A percentile compares a stretch with the other conserved stretches of the same genome.
Evolutionary conservation across 2,113 vertebrate species (phyloP).

Genomic region (Hippoglossus stenolepis): DNA sequence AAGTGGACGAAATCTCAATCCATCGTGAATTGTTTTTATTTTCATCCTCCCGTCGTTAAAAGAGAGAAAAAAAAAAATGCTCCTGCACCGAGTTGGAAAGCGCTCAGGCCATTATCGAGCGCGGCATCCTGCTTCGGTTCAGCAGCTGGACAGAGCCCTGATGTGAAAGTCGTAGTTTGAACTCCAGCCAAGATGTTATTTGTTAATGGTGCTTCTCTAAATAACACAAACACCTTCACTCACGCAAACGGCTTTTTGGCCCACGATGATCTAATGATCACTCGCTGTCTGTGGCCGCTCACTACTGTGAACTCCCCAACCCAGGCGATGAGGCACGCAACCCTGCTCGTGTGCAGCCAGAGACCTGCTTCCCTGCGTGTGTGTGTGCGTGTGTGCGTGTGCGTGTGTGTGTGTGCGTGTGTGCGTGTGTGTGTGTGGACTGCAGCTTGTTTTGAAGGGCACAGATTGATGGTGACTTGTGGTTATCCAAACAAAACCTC

Average conservation of each 20-base stretch:
- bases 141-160: constrained; percentile 46
- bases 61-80: background rate
- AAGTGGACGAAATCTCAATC: background rate
- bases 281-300: constrained; percentile 41
- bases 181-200: constrained; percentile 44
- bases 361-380: constrained; percentile 31
- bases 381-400: constrained; percentile 26
- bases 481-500: constrained; percentile 55
- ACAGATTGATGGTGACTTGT: constrained; percentile 52
- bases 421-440: constrained; percentile 3
- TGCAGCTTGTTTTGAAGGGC: constrained; percentile 56
- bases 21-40: constrained; percentile 32
- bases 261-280: constrained; percentile 50
- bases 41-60: constrained; percentile 9
- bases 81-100: background rate
- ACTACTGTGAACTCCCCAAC: constrained; percentile 52
- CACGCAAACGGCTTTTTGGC: constrained; percentile 44
- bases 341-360: constrained; percentile 14
- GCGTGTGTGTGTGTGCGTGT: constrained; percentile 12
- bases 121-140: constrained; percentile 31
- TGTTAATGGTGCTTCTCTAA: constrained; percentile 56
- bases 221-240: constrained; percentile 53
- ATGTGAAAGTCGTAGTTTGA: constrained; percentile 51
- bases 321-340: constrained; percentile 50
- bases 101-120: constrained; percentile 6